Conservation (phyloP, 2,113 vertebrate species). For the Columba livia region DNA sequence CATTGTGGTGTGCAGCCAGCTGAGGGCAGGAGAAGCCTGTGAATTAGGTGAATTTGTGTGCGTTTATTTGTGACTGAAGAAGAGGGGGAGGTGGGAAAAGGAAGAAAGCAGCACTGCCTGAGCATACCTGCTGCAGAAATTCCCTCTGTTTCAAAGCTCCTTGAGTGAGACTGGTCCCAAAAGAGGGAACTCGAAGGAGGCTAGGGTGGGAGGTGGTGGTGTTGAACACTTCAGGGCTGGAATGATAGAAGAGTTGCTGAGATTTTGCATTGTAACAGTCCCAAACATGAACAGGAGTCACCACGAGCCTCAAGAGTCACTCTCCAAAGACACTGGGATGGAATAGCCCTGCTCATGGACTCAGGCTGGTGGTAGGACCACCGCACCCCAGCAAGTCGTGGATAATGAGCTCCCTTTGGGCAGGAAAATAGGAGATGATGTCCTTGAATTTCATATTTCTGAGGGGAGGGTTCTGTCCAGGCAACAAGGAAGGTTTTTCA, state of each 20-base stretch:
- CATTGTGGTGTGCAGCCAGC: conserved; percentile 24
- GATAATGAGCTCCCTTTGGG: background rate
- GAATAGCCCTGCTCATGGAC: background rate
- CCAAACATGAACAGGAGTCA: background rate
- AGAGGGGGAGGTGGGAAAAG: background rate
- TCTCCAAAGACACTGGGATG: background rate
- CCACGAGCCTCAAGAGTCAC: accelerated
- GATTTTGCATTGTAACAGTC: background rate
- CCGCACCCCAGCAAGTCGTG: background rate
- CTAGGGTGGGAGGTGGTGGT: background rate
- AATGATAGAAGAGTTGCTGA: accelerated
- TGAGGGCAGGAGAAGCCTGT: conserved; percentile 63
- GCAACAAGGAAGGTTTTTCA: background rate
- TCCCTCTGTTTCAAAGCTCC: background rate
- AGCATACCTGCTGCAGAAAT: background rate
- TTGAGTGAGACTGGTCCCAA: accelerated
- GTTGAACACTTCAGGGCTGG: background rate
- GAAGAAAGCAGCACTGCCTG: background rate
- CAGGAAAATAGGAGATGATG: background rate
- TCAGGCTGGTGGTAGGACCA: background rate
- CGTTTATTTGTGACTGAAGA: accelerated
- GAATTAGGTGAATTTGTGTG: background rate
- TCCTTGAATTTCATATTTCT: background rate
- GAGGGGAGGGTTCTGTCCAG: background rate
- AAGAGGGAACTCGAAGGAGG: accelerated